Conservation (phyloP, 2,113 vertebrate genomes). For the Calyptommatus sinebrachiatus region DNA sequence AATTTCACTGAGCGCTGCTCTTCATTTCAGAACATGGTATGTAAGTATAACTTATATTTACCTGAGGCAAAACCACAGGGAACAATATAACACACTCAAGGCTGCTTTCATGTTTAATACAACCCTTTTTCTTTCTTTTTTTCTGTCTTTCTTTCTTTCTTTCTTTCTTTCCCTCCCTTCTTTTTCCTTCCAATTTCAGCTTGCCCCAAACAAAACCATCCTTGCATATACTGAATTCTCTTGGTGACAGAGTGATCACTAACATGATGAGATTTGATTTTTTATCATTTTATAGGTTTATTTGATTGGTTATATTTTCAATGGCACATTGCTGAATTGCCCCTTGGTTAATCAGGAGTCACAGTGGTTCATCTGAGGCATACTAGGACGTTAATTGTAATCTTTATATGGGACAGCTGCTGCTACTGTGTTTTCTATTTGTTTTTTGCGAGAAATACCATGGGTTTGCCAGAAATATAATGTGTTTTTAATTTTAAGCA, state of each 20-base stretch:
- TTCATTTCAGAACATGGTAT: too few species aligned
- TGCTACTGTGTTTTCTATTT: background rate
- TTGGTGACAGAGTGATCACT: background rate
- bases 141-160: too few species aligned
- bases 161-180: too few species aligned
- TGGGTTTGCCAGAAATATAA: background rate
- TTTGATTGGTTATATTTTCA: conserved; percentile 7
- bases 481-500: background rate
- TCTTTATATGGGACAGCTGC: background rate
- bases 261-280: background rate
- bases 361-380: background rate
- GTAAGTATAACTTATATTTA: background rate
- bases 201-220: background rate
- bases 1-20: too few species aligned
- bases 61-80: background rate
- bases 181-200: too few species aligned
- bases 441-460: background rate
- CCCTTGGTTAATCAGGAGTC: background rate
- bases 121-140: too few species aligned
- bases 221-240: background rate
- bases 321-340: background rate
- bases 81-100: too few species aligned
- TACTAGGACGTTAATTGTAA: background rate
- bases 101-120: too few species aligned
- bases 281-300: background rate